Evolutionary conservation across 2,888 invertebrate species (phyloP), one percentile per base, ranked within the genome.

Genomic region (Caenorhabditis imperialis): DNA sequence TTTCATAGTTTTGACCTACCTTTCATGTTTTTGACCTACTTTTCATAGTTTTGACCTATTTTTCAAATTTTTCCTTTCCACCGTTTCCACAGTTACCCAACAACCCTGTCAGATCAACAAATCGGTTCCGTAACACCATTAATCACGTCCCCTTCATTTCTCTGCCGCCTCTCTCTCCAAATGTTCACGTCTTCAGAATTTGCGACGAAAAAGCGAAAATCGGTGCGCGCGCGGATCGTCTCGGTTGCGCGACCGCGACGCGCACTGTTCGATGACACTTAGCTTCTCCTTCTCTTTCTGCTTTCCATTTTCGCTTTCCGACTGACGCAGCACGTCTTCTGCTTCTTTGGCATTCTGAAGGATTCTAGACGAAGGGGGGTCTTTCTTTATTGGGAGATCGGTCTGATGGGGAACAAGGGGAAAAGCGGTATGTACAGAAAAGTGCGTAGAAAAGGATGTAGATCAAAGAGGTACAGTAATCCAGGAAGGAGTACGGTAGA

Each of bases 171-270:
- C 45, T 16, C 38, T 45, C 23, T 30, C 51, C 22, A 38, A 50
- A 25, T 42, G 38, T n/a, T 44, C 67, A 33, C 27, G 18, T 42
- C 51, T 16, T 40, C 44, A 18, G 55, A 8, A 33, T 38, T 33
- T 23, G 16, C 3, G 45, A 23, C n/a, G 23, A 35, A 51, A 18
- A 35, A 51, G 20, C 3, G 51, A 18, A 27, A 50, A 3, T 10
- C 45, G 25, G 16, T 10, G 25, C 3, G 53, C 42, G 53, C 60
- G 51, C 42, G 53, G 53, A 50, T 45, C 74, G 55, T 63, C 60
- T 70, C 69, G 73, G 69, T 70, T 54, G 61, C 62, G 61, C 67
- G 60, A 67, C 67, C 61, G 60, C 65, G 63, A 54, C 55, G n/a
- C 50, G 57, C 30, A 35, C 37, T 54, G 44, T 37, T 50, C 51